Conservation (phyloP, 2,888 invertebrate species). For the Galeruca laticollis region DNA sequence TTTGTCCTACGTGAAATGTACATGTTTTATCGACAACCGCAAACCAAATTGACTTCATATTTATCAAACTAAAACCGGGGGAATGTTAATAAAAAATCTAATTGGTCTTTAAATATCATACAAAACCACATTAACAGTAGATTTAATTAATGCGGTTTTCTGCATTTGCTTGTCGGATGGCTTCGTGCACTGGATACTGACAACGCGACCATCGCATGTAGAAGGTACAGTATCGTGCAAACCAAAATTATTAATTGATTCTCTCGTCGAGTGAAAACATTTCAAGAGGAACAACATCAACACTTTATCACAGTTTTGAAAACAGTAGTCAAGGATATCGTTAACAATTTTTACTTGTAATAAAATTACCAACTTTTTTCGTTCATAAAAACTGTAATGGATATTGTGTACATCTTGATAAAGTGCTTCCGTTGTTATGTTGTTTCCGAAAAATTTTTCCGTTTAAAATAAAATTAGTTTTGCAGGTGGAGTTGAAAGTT, state of each 20-base stretch:
- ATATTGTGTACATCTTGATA: background rate
- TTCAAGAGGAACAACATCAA: too few species aligned
- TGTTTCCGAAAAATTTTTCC: slow-evolving; percentile 3
- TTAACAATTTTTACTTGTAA: background rate
- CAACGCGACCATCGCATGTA: background rate
- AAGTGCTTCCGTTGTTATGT: slow-evolving; percentile 7
- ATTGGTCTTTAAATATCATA: slow-evolving; percentile 41
- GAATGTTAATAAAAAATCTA: background rate
- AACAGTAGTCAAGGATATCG: background rate
- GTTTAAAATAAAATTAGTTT: slow-evolving; percentile 19
- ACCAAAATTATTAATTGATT: too few species aligned
- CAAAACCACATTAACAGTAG: slow-evolving; percentile 40
- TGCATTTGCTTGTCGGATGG: slow-evolving; percentile 33
- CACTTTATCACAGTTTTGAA: background rate
- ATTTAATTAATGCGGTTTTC: slow-evolving; percentile 45
- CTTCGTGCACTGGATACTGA: background rate
- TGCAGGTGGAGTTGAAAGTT: slow-evolving; percentile 20
- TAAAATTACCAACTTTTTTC: background rate
- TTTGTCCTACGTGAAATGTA: too few species aligned
- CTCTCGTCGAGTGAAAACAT: too few species aligned
- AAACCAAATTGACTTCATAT: background rate
- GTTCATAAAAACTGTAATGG: background rate
- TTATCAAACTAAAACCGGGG: background rate
- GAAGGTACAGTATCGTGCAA: too few species aligned
- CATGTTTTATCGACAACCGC: too few species aligned